Evolutionary conservation across 1,140 invertebrate genomes (phyloP), one percentile per base, ranked within the genome.

Genomic region (Bombus superbus): DNA sequence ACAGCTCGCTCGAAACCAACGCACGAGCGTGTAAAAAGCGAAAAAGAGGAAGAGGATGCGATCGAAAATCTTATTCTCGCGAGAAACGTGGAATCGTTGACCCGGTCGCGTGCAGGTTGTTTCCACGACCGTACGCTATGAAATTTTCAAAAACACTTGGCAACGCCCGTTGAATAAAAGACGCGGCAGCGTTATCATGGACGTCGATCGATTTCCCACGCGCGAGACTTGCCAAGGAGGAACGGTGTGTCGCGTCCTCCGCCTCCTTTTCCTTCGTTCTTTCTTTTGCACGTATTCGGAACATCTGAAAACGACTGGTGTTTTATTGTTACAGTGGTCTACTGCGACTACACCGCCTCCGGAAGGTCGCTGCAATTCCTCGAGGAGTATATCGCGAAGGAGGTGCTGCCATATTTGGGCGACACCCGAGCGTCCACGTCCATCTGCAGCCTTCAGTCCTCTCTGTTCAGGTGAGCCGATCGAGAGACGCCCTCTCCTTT

Each of bases 341-440:
- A 98, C 92, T 98, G 97, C 94, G 98, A 98, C 94, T 98, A 98
- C 94, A 97, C 97, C 69, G 97, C 98, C 13, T 98, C 97, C 25
- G 98, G 97, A 64, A 96, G 98, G 91, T 97, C 98, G 0, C 92
- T 99, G 66, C 96, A 97, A 71, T 99, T 98, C 95, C 97, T 99
- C 79, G 98, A 99, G 94, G 98, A 98, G 90, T 99, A 98, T 92
- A 97, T 99, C 44, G 92, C 96, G 35, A 96, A 97, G 87, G 97
- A 98, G 92, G 98, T 99, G 3, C 94, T 99, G 66, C 98, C 98
- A 10, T 97, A 97, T 75, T 98, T 98, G 93, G 98, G 98, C 42
- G 98, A 98, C 85, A 98, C 97, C 9, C 97, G 98, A 94, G 97
- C 98, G 1, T 98, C 98, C 8, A 97, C 98, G 10, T 97, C 97